Evolutionary conservation across 2,113 vertebrate species (phyloP).

Genomic region (Ploceus nigricollis): DNA sequence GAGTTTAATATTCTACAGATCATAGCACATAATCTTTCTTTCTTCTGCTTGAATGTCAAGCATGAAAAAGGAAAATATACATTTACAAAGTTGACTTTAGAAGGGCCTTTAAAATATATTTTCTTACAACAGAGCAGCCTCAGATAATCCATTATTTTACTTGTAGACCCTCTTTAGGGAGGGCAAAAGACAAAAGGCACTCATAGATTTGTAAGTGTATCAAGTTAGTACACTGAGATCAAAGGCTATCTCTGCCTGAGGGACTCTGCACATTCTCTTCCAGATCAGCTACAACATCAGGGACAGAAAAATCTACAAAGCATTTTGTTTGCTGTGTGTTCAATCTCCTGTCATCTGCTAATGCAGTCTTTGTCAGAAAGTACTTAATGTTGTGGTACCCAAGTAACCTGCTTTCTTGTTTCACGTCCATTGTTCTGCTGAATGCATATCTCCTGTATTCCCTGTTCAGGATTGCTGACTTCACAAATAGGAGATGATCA

Average conservation of each 20-base stretch:
- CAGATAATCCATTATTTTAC: slow-evolving; percentile 24
- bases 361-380: slow-evolving; percentile 60
- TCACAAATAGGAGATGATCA: not conserved
- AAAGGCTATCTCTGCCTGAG: slow-evolving; percentile 61
- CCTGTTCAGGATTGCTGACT: not conserved
- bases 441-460: not conserved
- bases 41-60: slow-evolving; percentile 35
- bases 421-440: not conserved
- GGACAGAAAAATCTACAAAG: slow-evolving; percentile 32
- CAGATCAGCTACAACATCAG: slow-evolving; percentile 59
- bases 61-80: slow-evolving; percentile 6
- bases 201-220: not conserved
- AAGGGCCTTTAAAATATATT: not conserved
- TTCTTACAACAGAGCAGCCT: not conserved
- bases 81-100: slow-evolving; percentile 5
- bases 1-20: slow-evolving; percentile 47
- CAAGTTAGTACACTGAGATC: slow-evolving; percentile 20
- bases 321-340: slow-evolving; percentile 43
- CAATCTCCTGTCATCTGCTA: slow-evolving; percentile 60
- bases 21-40: slow-evolving; percentile 24
- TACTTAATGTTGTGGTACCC: slow-evolving; percentile 49
- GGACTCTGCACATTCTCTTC: slow-evolving; percentile 55
- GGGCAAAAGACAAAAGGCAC: not conserved
- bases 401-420: slow-evolving; percentile 14
- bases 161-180: not conserved